Evolutionary conservation across 2,888 invertebrate species (phyloP).

Genomic region (Acanthosepion esculentum): DNA sequence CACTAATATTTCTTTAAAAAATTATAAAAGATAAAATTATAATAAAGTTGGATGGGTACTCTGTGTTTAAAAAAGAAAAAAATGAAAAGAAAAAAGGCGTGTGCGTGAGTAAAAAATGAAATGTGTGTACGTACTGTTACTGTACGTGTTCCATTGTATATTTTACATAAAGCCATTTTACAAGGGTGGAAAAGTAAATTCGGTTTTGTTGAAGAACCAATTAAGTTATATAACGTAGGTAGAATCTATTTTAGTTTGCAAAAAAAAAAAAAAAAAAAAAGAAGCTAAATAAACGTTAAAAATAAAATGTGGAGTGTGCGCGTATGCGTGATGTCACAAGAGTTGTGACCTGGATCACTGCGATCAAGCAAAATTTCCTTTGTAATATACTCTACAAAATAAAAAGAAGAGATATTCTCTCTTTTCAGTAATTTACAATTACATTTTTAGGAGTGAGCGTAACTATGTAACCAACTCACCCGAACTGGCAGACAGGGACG

Average conservation of each 20-base stretch:
- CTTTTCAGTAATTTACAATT: not conserved
- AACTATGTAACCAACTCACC: constrained; percentile 18
- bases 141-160: not conserved
- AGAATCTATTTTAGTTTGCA: not conserved
- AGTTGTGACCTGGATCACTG: not conserved
- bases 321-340: constrained; percentile 22
- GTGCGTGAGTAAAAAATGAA: not conserved
- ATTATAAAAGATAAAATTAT: not conserved
- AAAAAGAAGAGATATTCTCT: not conserved
- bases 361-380: not conserved
- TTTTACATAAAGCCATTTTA: not conserved
- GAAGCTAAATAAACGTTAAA: not conserved
- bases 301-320: not conserved
- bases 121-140: not conserved
- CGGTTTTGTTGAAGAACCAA: not conserved
- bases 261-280: not conserved
- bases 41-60: not conserved
- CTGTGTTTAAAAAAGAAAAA: not conserved
- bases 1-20: not conserved
- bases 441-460: not conserved
- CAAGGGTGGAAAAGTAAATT: not conserved
- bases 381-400: not conserved
- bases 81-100: not conserved
- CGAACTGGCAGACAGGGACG: constrained; percentile 5
- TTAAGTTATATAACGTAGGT: not conserved